These are phyloP conservation scores for Bombus terrestris DNA, from an alignment of 1,140 invertebrate genomes.

Conservation along the genomic window DNA sequence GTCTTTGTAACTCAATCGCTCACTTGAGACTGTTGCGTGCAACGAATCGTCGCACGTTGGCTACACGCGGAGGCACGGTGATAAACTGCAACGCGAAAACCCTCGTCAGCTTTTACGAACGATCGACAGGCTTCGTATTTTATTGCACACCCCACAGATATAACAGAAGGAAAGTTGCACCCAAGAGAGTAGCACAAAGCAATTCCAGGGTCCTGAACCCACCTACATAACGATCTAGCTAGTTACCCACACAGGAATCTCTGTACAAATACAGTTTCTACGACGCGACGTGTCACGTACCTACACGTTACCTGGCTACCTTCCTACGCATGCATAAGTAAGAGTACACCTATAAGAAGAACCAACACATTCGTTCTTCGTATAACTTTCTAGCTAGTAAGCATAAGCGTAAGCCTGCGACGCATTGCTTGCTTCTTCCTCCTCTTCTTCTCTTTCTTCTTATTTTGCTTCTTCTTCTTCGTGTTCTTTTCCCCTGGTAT, in stretches of 20 bases:
- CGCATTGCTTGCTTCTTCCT: not conserved
- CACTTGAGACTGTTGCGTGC: not conserved
- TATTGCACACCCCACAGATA: not conserved
- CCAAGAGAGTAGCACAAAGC: slow-evolving; percentile 31
- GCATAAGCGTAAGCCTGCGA: not conserved
- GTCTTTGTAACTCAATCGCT: slow-evolving; percentile 19
- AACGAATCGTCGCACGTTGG: slow-evolving; percentile 7
- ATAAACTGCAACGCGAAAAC: slow-evolving; percentile 45
- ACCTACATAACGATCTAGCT: slow-evolving; percentile 59
- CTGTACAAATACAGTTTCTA: not conserved
- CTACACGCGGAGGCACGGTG: not conserved
- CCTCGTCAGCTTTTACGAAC: slow-evolving; percentile 46
- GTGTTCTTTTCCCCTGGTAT: not conserved
- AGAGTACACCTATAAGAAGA: not conserved
- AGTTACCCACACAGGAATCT: slow-evolving; percentile 42
- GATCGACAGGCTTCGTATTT: slow-evolving; percentile 34
- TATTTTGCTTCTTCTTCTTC: not conserved
- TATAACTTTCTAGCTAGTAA: not conserved
- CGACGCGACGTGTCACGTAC: not conserved
- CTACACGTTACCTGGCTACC: slow-evolving; percentile 43
- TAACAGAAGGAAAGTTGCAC: not conserved
- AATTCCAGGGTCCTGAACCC: slow-evolving; percentile 49
- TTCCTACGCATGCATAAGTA: slow-evolving; percentile 38
- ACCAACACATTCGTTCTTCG: not conserved
- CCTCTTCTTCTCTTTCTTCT: not conserved